Conservation (phyloP, 2,888 invertebrate species). For the Ormyrus rosae region DNA sequence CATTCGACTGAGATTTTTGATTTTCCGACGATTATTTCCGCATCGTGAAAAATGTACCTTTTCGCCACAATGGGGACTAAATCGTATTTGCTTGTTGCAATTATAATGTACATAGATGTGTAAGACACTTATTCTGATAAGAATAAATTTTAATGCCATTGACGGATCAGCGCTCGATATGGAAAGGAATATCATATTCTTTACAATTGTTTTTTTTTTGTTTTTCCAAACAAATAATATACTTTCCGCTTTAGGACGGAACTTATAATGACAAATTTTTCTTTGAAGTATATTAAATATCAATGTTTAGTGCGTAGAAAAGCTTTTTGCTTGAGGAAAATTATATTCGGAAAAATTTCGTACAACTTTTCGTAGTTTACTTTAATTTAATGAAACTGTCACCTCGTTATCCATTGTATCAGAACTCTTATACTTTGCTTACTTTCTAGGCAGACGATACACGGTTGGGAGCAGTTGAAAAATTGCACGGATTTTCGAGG, state of each 20-base stretch:
- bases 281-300: constrained; percentile 20
- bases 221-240: constrained; percentile 38
- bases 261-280: constrained; percentile 40
- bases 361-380: background rate
- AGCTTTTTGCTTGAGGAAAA: constrained; percentile 28
- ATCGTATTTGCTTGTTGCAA: constrained; percentile 25
- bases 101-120: constrained; percentile 31
- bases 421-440: constrained; percentile 33
- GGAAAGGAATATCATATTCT: constrained; percentile 36
- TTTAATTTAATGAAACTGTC: background rate
- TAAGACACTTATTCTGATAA: constrained; percentile 50
- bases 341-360: constrained; percentile 16
- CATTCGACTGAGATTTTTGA: constrained; percentile 25
- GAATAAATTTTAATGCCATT: constrained; percentile 37
- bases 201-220: constrained; percentile 20
- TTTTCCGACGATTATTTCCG: constrained; percentile 3
- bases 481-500: constrained; percentile 21
- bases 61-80: constrained; percentile 17
- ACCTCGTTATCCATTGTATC: background rate
- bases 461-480: constrained; percentile 31
- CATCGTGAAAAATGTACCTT: constrained; percentile 31
- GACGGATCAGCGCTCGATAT: constrained; percentile 37
- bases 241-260: constrained; percentile 52
- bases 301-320: constrained; percentile 35
- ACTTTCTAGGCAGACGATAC: constrained; percentile 34